A percentile compares a stretch with the other conserved stretches of the same genome.
Conservation (phyloP, 2,113 vertebrate species). For the Anas platyrhynchos region DNA sequence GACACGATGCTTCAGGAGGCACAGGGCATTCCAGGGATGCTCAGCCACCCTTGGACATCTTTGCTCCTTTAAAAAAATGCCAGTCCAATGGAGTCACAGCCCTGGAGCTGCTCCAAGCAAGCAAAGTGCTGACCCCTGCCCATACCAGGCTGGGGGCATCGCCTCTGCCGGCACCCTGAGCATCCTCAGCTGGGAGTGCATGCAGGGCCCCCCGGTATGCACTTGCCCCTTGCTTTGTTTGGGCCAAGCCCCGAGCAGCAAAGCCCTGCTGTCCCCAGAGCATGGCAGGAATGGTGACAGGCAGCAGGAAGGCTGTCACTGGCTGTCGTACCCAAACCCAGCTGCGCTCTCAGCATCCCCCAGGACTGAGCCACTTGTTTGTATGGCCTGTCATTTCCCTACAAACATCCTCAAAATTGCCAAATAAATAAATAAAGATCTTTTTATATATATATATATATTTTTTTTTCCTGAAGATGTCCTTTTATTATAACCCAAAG, state of each 20-base stretch:
- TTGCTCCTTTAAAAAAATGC: neutral
- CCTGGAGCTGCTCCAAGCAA: neutral
- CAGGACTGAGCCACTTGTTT: neutral
- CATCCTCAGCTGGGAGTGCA: neutral
- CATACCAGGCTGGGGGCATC: neutral
- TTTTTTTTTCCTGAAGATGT: neutral
- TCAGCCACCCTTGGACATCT: accelerated
- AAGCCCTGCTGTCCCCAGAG: neutral
- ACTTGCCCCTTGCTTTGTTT: neutral
- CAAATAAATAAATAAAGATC: constrained; percentile 19
- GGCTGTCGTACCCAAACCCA: neutral
- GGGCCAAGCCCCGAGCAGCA: neutral
- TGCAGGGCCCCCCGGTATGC: neutral
- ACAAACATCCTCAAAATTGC: neutral
- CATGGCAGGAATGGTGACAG: neutral
- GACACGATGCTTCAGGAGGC: neutral
- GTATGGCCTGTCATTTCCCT: neutral
- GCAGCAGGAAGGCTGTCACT: neutral
- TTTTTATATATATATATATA: neutral
- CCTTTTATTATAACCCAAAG: constrained; percentile 18
- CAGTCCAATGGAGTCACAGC: neutral
- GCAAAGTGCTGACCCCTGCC: neutral
- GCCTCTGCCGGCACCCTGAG: neutral
- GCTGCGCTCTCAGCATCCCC: neutral
- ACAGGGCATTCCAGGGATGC: neutral